phyloP scores from a whole-genome alignment of 1,140 invertebrate genomes.

The Berghia stephanieae region DNA sequence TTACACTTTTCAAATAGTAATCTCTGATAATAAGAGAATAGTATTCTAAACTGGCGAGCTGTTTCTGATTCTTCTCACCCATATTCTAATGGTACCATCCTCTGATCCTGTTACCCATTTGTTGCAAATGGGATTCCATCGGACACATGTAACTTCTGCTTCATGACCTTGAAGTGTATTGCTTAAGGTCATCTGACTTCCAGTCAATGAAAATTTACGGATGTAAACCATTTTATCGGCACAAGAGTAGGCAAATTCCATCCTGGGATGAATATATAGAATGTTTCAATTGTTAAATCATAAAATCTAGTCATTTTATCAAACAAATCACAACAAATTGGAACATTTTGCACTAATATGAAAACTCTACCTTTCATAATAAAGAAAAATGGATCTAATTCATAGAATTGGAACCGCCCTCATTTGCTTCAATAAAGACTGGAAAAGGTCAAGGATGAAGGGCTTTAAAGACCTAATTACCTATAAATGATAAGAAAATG shows the following conservation, averaged over 20 bases:
- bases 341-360: no score
- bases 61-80: conserved; percentile 60
- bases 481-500: no score
- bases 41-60: background rate
- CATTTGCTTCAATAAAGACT: no score
- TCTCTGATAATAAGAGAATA: background rate
- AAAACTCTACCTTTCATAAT: no score
- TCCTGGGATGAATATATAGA: conserved; percentile 40
- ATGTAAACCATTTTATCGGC: conserved; percentile 67
- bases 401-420: no score
- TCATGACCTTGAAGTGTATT: conserved; percentile 65
- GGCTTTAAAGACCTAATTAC: no score
- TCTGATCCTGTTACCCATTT: conserved; percentile 66
- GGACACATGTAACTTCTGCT: conserved; percentile 61
- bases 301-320: background rate
- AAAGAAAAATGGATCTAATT: no score
- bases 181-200: conserved; percentile 60
- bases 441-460: no score
- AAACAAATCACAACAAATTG: no score
- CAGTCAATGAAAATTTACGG: conserved; percentile 62
- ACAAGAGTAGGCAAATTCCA: conserved; percentile 65
- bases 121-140: conserved; percentile 57
- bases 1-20: conserved; percentile 13
- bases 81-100: conserved; percentile 65
- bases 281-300: background rate